A percentile compares a stretch with the other conserved stretches of the same genome.
Conservation (phyloP, 2,797 vertebrate species). For the Micromesistius poutassou region DNA sequence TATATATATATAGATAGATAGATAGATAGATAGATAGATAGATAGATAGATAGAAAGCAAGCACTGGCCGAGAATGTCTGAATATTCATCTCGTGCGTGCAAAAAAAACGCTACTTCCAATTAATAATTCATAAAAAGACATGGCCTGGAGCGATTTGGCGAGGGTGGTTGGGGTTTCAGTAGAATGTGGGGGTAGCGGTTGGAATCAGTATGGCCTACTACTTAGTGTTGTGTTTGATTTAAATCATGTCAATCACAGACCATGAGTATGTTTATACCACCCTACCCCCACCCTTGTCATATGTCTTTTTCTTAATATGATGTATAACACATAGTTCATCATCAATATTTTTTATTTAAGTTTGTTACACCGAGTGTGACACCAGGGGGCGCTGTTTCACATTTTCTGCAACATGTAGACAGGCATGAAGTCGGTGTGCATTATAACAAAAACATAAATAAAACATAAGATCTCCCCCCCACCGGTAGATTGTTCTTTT, state of each 20-base stretch:
- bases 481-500: no score
- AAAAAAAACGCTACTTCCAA: constrained; percentile 45
- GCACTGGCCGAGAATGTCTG: constrained; percentile 47
- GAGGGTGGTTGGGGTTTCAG: constrained; percentile 33
- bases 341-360: no score
- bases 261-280: no score
- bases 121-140: constrained; percentile 70
- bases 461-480: no score
- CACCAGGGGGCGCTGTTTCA: no score
- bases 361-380: no score
- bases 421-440: no score
- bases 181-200: constrained; percentile 17
- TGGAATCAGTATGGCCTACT: constrained; percentile 22
- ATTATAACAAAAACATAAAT: no score
- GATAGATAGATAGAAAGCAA: constrained; percentile 7
- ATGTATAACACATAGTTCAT: neutral
- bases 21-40: constrained; percentile 39
- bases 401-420: no score
- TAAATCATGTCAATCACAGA: no score
- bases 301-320: constrained; percentile 26
- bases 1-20: neutral
- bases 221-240: no score
- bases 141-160: constrained; percentile 55
- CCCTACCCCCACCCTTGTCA: neutral
- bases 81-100: constrained; percentile 61